These are phyloP conservation scores for Vimba vimba DNA, from an alignment of 2,113 vertebrate genomes.

Conservation along the genomic window DNA sequence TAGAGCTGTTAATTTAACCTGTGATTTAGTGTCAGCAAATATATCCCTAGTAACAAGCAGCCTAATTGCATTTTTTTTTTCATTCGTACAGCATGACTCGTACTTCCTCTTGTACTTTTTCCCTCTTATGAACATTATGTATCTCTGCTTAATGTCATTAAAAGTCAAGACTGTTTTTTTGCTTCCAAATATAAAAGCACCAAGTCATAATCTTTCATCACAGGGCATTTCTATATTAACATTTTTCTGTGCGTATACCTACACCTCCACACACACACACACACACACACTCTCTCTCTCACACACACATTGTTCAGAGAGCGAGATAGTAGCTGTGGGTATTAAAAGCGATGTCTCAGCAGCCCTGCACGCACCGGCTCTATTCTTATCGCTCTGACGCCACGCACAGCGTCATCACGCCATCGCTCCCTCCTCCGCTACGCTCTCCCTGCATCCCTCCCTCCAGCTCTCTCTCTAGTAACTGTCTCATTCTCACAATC, in stretches of 20 bases:
- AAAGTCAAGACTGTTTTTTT: slow-evolving; percentile 3
- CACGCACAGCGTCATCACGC: slow-evolving; percentile 80
- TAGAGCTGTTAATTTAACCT: background rate
- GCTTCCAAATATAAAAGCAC: slow-evolving; percentile 48
- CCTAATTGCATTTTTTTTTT: background rate
- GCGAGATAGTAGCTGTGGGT: slow-evolving; percentile 73
- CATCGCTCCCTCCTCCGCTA: slow-evolving; percentile 74
- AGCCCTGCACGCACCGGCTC: slow-evolving; percentile 77
- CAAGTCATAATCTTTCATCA: slow-evolving; percentile 43
- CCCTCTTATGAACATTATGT: slow-evolving; percentile 13
- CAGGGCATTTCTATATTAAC: slow-evolving; percentile 36
- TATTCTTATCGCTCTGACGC: slow-evolving; percentile 85
- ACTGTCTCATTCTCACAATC: slow-evolving; percentile 73
- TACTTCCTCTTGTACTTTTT: slow-evolving; percentile 36
- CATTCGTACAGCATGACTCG: background rate
- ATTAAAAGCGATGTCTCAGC: slow-evolving; percentile 76
- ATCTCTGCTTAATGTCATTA: background rate
- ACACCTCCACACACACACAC: slow-evolving; percentile 45
- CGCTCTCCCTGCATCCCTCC: slow-evolving; percentile 69
- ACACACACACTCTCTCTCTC: background rate
- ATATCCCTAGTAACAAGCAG: background rate
- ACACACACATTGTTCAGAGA: slow-evolving; percentile 59
- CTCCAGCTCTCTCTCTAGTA: slow-evolving; percentile 76
- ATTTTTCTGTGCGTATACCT: slow-evolving; percentile 30
- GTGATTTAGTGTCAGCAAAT: background rate